Percentiles rank a stretch among this genome's conserved stretches.
These are phyloP conservation scores for Latrodectus elegans DNA, from an alignment of 2,888 invertebrate species.

Conservation along the genomic window DNA sequence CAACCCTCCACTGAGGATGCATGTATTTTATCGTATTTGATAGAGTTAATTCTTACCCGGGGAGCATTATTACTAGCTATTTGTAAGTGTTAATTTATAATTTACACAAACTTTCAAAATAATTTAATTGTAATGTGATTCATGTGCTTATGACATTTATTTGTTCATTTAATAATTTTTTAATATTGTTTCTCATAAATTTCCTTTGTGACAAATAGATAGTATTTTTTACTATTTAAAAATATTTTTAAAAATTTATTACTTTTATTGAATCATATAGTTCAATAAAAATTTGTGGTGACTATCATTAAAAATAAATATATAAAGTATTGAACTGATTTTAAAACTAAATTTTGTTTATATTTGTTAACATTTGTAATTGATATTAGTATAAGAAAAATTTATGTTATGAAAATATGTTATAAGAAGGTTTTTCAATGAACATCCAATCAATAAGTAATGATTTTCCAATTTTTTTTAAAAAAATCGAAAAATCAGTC, in stretches of 20 bases:
- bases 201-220: not conserved
- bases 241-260: not conserved
- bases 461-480: too few species aligned
- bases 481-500: too few species aligned
- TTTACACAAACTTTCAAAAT: not conserved
- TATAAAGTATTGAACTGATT: too few species aligned
- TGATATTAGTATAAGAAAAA: too few species aligned
- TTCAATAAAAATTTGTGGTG: too few species aligned
- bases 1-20: slow-evolving; percentile 20
- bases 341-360: too few species aligned
- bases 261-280: not conserved
- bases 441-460: too few species aligned
- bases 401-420: too few species aligned
- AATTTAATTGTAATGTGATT: not conserved
- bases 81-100: slow-evolving; percentile 12
- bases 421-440: too few species aligned
- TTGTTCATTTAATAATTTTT: not conserved
- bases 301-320: too few species aligned
- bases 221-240: not conserved
- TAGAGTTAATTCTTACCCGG: slow-evolving; percentile 26
- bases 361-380: too few species aligned
- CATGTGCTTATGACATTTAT: not conserved
- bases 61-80: slow-evolving; percentile 47
- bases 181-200: not conserved
- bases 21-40: slow-evolving; percentile 20